These are phyloP conservation scores for Amphipyra berbera DNA, from an alignment of 2,888 invertebrate species.

Conservation along the genomic window DNA sequence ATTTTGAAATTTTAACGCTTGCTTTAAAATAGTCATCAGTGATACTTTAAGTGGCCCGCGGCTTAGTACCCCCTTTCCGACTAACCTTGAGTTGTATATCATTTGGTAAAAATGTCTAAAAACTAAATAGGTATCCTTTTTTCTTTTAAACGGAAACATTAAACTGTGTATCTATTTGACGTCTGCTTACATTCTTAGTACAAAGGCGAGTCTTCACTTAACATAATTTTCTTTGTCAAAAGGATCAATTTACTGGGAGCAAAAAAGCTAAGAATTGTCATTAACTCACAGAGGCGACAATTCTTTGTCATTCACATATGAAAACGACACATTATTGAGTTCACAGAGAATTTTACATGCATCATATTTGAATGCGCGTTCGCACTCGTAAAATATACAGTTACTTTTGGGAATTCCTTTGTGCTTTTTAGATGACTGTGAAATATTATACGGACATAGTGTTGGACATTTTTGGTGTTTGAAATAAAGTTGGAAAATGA, in stretches of 20 bases:
- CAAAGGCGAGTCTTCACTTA: conserved; percentile 29
- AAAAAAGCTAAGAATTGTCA: conserved; percentile 41
- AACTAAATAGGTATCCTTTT: background rate
- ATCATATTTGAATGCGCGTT: conserved; percentile 53
- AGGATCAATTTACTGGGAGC: conserved; percentile 63
- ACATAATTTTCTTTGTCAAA: conserved; percentile 65
- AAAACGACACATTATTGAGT: conserved; percentile 63
- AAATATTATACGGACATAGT: conserved; percentile 53
- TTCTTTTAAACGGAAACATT: conserved; percentile 2
- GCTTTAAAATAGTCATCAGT: too few relatives aligned
- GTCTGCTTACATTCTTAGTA: conserved; percentile 35
- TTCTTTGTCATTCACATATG: conserved; percentile 61
- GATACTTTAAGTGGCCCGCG: too few relatives aligned
- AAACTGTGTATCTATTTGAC: conserved; percentile 36
- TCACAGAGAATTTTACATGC: conserved; percentile 59
- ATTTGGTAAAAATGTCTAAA: too few relatives aligned
- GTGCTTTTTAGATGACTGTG: conserved; percentile 47
- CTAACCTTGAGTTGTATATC: too few relatives aligned
- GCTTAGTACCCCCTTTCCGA: too few relatives aligned
- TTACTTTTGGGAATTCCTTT: conserved; percentile 50
- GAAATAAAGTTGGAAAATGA: conserved; percentile 50
- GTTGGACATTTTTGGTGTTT: conserved; percentile 54
- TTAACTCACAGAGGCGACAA: conserved; percentile 46
- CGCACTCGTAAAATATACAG: conserved; percentile 48
- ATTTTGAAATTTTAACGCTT: too few relatives aligned